A percentile compares a stretch with the other conserved stretches of the same genome.
Conservation (phyloP, 1,140 invertebrate species). For the Ladona fulva region DNA sequence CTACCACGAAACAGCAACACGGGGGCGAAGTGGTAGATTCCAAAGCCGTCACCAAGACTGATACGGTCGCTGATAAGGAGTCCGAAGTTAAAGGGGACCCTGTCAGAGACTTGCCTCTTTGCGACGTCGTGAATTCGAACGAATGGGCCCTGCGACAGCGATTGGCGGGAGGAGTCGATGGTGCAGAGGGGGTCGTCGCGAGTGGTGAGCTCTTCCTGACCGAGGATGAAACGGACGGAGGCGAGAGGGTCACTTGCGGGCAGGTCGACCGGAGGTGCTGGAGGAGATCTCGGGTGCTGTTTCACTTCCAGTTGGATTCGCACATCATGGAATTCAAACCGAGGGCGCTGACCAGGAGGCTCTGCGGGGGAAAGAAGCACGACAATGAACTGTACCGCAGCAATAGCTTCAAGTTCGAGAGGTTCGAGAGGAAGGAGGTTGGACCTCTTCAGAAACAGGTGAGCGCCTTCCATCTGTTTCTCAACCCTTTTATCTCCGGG, state of each 20-base stretch:
- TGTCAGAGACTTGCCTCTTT: constrained; percentile 14
- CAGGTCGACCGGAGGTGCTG: neutral
- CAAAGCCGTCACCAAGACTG: neutral
- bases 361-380: constrained; percentile 51
- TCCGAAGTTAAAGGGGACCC: neutral
- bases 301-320: constrained; percentile 21
- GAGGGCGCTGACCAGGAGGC: constrained; percentile 47
- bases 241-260: neutral
- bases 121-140: constrained; percentile 20
- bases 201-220: neutral
- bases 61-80: neutral
- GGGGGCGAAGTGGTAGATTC: neutral
- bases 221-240: constrained; percentile 12
- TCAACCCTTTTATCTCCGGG: too few relatives aligned
- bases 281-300: constrained; percentile 15
- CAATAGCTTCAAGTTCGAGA: constrained; percentile 75
- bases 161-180: constrained; percentile 6
- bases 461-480: too few relatives aligned
- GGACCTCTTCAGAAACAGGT: constrained; percentile 44
- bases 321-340: constrained; percentile 28
- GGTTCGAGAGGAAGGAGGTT: constrained; percentile 60
- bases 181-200: neutral
- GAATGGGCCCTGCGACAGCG: constrained; percentile 2
- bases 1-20: constrained; percentile 14
- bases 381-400: constrained; percentile 74